phyloP scores from a whole-genome alignment of 2,888 invertebrate genomes.

The Allolobophora icterica region DNA sequence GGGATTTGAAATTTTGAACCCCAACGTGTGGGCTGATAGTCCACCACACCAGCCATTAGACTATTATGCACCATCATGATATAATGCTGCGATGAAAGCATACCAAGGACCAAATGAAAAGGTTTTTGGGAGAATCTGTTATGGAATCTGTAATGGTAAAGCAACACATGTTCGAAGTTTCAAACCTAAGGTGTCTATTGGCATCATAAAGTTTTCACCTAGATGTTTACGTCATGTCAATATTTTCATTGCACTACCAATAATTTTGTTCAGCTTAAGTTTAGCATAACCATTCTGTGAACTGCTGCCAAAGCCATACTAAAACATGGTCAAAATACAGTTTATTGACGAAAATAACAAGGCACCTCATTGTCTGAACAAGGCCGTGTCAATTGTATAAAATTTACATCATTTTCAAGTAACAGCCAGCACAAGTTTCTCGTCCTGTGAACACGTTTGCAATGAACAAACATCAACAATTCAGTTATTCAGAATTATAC shows the following conservation, averaged over 20 bases:
- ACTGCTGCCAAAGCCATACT: background rate
- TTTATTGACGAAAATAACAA: background rate
- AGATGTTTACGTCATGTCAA: background rate
- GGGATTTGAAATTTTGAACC: too few relatives aligned
- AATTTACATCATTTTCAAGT: background rate
- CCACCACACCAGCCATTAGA: too few relatives aligned
- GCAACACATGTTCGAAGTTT: too few relatives aligned
- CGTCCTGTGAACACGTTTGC: too few relatives aligned
- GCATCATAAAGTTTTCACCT: background rate
- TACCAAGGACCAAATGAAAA: too few relatives aligned
- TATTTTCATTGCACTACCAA: background rate
- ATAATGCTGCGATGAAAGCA: too few relatives aligned
- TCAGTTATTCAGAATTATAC: background rate
- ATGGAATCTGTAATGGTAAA: too few relatives aligned
- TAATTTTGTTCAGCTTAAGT: background rate
- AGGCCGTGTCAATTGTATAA: background rate
- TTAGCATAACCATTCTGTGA: background rate
- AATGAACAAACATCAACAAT: background rate
- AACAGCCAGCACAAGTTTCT: background rate
- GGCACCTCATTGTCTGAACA: background rate
- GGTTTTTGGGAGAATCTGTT: too few relatives aligned
- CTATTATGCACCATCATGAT: too few relatives aligned
- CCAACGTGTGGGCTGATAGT: too few relatives aligned
- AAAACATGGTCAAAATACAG: background rate
- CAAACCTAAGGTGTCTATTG: background rate